A percentile compares a stretch with the other conserved stretches of the same genome.
phyloP scores from a whole-genome alignment of 1,140 invertebrate species.

The Drosophila pseudoananassae region DNA sequence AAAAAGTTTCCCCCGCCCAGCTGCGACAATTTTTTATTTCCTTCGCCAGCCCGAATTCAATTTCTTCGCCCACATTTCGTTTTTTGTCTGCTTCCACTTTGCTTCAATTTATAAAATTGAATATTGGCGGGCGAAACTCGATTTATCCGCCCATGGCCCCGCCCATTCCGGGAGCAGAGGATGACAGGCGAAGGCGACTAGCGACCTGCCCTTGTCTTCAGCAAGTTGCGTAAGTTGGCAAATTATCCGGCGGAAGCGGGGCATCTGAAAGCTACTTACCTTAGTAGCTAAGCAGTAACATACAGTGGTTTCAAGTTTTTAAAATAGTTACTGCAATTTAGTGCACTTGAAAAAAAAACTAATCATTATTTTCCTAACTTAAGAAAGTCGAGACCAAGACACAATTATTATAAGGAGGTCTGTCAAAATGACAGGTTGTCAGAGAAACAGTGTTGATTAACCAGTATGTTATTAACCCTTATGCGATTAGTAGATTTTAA shows the following conservation, averaged over 20 bases:
- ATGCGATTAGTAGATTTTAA: no score
- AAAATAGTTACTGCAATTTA: background rate
- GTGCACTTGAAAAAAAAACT: background rate
- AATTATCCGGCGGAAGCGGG: constrained; percentile 46
- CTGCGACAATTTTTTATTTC: constrained; percentile 28
- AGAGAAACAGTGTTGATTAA: no score
- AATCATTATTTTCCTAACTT: no score
- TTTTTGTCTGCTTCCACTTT: constrained; percentile 56
- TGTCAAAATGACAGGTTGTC: no score
- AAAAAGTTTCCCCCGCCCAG: background rate
- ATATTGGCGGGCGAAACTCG: constrained; percentile 71
- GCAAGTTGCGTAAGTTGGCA: constrained; percentile 64
- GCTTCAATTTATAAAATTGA: constrained; percentile 76
- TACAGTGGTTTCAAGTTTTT: constrained; percentile 20
- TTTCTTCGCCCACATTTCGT: constrained; percentile 22
- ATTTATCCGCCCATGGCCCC: constrained; percentile 55
- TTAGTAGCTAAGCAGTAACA: constrained; percentile 1
- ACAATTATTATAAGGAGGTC: no score
- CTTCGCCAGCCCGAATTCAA: constrained; percentile 39
- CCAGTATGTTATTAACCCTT: no score
- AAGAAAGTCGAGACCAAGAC: no score
- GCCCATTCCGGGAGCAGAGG: background rate
- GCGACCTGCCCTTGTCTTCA: constrained; percentile 53
- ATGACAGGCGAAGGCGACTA: background rate
- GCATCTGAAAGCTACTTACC: constrained; percentile 32